These are phyloP conservation scores for Pachyramphus minor DNA, from an alignment of 2,113 vertebrate species.

Conservation along the genomic window DNA sequence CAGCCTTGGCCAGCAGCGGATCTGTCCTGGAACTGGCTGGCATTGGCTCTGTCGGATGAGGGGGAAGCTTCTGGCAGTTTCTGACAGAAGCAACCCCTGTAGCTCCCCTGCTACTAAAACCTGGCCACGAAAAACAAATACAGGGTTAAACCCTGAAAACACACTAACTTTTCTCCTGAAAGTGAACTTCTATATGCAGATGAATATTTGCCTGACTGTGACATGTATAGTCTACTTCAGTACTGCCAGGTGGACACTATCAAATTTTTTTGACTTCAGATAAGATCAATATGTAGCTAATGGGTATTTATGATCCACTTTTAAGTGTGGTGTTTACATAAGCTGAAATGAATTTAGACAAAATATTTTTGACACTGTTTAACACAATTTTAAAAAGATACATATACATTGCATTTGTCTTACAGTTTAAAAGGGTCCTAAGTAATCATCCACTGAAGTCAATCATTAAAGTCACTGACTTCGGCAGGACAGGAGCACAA, in stretches of 20 bases:
- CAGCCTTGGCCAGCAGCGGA: neutral
- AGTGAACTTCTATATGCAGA: neutral
- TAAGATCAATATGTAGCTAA: neutral
- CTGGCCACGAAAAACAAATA: neutral
- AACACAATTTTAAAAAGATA: neutral
- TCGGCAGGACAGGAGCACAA: neutral
- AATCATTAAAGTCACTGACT: neutral
- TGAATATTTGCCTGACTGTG: neutral
- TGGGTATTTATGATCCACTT: neutral
- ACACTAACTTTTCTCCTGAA: neutral
- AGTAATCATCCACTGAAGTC: neutral
- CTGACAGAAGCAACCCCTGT: neutral
- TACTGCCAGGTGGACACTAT: neutral
- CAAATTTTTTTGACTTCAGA: neutral
- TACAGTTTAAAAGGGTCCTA: neutral
- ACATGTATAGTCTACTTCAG: neutral
- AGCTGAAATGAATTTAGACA: neutral
- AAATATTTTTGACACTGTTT: neutral
- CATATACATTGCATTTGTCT: neutral
- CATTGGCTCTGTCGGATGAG: neutral
- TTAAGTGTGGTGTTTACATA: neutral
- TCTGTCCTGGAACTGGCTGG: neutral
- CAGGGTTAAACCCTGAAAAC: neutral
- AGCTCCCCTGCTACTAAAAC: neutral
- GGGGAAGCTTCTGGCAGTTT: neutral